phyloP scores from a whole-genome alignment of 2,797 vertebrate genomes.

The Presbytis comata region DNA sequence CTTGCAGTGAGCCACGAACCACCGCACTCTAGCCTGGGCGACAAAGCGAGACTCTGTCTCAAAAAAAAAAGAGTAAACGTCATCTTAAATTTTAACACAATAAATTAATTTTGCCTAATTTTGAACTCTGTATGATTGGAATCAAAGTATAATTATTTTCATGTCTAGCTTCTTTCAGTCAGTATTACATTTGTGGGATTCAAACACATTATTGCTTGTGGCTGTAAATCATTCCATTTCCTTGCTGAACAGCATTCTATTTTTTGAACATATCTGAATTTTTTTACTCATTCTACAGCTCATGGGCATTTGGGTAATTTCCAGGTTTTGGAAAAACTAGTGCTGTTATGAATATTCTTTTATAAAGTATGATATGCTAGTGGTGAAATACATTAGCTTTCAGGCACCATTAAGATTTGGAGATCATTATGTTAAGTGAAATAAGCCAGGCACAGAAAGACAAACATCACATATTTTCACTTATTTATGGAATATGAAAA shows the following conservation, averaged over 20 bases:
- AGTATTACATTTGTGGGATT: neutral
- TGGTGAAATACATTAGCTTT: neutral
- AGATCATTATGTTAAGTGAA: neutral
- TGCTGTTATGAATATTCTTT: neutral
- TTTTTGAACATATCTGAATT: neutral
- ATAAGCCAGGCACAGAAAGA: neutral
- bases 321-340: neutral
- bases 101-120: neutral
- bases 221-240: neutral
- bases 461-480: neutral
- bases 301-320: neutral
- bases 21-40: no score
- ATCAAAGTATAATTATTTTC: neutral
- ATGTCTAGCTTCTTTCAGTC: neutral
- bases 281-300: neutral
- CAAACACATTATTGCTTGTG: neutral
- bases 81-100: neutral
- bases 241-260: neutral
- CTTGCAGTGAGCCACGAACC: no score
- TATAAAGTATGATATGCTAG: neutral
- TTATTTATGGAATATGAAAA: neutral
- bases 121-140: neutral
- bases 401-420: neutral
- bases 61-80: no score
- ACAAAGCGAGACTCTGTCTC: no score